phyloP scores from a whole-genome alignment of 1,140 invertebrate genomes.

The Lordiphosa stackelbergi region DNA sequence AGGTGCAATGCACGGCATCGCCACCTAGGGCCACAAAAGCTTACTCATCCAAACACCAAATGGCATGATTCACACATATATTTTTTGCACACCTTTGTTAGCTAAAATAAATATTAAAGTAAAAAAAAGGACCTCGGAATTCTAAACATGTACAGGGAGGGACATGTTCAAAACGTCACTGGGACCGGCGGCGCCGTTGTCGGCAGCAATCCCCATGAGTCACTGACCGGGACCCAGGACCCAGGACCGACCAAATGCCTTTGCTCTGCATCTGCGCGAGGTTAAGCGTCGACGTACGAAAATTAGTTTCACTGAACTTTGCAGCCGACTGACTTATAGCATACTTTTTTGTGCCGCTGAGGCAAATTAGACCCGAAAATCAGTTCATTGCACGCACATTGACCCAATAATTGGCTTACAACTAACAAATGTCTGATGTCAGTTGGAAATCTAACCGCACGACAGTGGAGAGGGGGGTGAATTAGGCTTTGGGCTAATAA shows the following conservation, averaged over 20 bases:
- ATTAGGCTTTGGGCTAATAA: slow-evolving; percentile 2
- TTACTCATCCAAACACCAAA: slow-evolving; percentile 31
- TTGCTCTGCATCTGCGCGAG: slow-evolving; percentile 2
- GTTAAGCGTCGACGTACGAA: slow-evolving; percentile 16
- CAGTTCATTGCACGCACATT: slow-evolving; percentile 58
- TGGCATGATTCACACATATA: slow-evolving; percentile 29
- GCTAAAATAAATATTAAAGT: slow-evolving; percentile 2
- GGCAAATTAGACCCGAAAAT: slow-evolving; percentile 27
- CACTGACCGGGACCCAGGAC: slow-evolving; percentile 44
- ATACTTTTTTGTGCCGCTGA: slow-evolving; percentile 41
- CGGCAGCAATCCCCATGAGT: slow-evolving; percentile 44
- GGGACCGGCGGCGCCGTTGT: no score
- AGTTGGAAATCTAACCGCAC: not conserved
- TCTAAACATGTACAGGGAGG: slow-evolving; percentile 13
- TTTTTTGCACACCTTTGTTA: slow-evolving; percentile 9
- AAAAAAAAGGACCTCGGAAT: slow-evolving; percentile 10
- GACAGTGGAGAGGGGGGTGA: not conserved
- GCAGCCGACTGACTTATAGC: slow-evolving; percentile 49
- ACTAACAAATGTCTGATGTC: not conserved
- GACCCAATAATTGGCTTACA: slow-evolving; percentile 57
- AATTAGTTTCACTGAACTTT: slow-evolving; percentile 44
- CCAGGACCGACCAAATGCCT: slow-evolving; percentile 19
- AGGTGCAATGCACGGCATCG: slow-evolving; percentile 40
- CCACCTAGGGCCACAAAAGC: slow-evolving; percentile 33
- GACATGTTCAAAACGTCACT: slow-evolving; percentile 6